Percentiles rank a stretch among this genome's conserved stretches.
phyloP scores from a whole-genome alignment of 2,113 vertebrate species.

The Irena cyanogastra region DNA sequence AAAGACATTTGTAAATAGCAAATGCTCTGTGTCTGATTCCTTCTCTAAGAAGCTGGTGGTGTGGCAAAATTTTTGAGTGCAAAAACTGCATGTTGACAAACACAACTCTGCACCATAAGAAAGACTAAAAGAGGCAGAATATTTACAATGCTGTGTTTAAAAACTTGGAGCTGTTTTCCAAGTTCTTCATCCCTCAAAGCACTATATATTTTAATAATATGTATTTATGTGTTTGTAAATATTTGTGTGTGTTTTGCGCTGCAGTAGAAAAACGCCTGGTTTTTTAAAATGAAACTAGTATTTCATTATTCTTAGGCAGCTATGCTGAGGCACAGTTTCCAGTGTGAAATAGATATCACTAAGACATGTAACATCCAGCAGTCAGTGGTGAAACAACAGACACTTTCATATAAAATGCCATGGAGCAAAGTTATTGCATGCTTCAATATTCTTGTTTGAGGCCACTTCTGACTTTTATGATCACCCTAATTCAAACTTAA shows the following conservation, averaged over 20 bases:
- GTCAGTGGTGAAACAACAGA: neutral
- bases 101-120: neutral
- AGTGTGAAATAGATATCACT: neutral
- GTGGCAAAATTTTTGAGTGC: neutral
- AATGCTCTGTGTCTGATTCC: neutral
- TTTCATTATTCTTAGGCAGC: neutral
- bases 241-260: neutral
- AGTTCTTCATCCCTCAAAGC: neutral
- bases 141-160: neutral
- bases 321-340: neutral
- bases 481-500: constrained; percentile 28
- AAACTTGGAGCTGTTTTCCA: neutral
- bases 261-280: neutral
- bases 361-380: neutral
- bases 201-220: neutral
- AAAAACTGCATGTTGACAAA: neutral
- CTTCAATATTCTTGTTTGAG: constrained; percentile 12
- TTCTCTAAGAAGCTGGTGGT: neutral
- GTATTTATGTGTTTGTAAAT: neutral
- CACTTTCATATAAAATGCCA: neutral
- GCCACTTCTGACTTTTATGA: constrained; percentile 37
- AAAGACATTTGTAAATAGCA: neutral
- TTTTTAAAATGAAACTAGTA: neutral
- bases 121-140: neutral
- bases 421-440: neutral